Conservation (phyloP, 2,113 vertebrate species). For the Oplegnathus fasciatus region DNA sequence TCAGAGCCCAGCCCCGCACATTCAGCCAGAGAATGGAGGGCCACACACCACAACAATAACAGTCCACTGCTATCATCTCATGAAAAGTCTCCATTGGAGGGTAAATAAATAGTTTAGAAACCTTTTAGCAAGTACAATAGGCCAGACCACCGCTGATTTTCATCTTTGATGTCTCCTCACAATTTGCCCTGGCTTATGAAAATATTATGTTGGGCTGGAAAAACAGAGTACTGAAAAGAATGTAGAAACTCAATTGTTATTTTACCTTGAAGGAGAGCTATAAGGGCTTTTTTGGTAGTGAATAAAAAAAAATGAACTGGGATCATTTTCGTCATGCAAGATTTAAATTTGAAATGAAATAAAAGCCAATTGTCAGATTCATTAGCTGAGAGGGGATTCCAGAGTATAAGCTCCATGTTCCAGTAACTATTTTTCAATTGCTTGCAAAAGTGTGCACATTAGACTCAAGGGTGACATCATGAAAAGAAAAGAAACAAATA, state of each 20-base stretch:
- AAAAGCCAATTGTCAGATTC: slow-evolving; percentile 49
- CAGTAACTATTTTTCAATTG: slow-evolving; percentile 30
- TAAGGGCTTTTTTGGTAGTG: background rate
- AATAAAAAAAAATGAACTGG: slow-evolving; percentile 11
- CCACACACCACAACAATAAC: slow-evolving; percentile 72
- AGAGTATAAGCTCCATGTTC: slow-evolving; percentile 7
- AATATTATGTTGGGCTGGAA: slow-evolving; percentile 40
- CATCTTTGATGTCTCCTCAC: slow-evolving; percentile 65
- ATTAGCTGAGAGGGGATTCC: slow-evolving; percentile 47
- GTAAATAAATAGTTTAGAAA: slow-evolving; percentile 78
- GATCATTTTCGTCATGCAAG: slow-evolving; percentile 33
- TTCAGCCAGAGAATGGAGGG: slow-evolving; percentile 70
- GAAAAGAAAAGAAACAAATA: slow-evolving; percentile 22
- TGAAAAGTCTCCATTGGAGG: slow-evolving; percentile 73
- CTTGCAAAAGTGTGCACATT: slow-evolving; percentile 9
- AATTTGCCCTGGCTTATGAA: slow-evolving; percentile 46
- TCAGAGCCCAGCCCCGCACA: slow-evolving; percentile 55
- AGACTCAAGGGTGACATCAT: slow-evolving; percentile 43
- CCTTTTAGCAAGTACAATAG: slow-evolving; percentile 67
- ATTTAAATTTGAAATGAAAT: slow-evolving; percentile 57
- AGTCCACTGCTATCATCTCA: slow-evolving; percentile 64
- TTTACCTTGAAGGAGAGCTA: slow-evolving; percentile 40
- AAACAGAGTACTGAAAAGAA: slow-evolving; percentile 39
- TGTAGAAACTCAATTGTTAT: slow-evolving; percentile 28
- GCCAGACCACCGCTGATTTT: slow-evolving; percentile 54